These are phyloP conservation scores for Amiota communis DNA, from an alignment of 2,888 invertebrate genomes.

Conservation along the genomic window DNA sequence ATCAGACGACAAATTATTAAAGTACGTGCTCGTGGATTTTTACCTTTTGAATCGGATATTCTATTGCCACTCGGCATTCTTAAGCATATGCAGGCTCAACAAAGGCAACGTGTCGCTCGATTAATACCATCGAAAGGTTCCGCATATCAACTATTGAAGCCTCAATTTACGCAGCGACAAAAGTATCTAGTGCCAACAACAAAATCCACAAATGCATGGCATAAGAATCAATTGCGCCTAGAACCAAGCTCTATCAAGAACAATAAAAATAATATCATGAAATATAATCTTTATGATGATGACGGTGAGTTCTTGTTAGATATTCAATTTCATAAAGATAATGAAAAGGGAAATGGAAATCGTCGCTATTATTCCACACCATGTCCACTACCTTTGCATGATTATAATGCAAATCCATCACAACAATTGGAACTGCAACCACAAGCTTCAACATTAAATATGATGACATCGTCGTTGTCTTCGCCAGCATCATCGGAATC, in stretches of 20 bases:
- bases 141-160: not conserved
- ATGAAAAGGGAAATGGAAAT: not conserved
- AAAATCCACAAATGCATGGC: constrained; percentile 30
- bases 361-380: too few relatives aligned
- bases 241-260: constrained; percentile 44
- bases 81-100: constrained; percentile 55
- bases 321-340: constrained; percentile 53
- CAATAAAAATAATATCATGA: constrained; percentile 42
- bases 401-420: not conserved
- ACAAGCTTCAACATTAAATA: too few relatives aligned
- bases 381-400: not conserved
- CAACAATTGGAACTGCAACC: too few relatives aligned
- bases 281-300: constrained; percentile 58
- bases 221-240: constrained; percentile 52
- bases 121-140: constrained; percentile 11
- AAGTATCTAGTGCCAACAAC: constrained; percentile 10
- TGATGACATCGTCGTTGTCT: not conserved
- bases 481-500: too few relatives aligned
- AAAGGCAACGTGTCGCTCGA: constrained; percentile 52
- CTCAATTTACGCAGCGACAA: not conserved
- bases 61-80: constrained; percentile 52
- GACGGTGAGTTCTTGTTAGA: constrained; percentile 57
- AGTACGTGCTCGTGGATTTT: constrained; percentile 53
- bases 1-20: constrained; percentile 50
- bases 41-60: constrained; percentile 57